A percentile compares a stretch with the other conserved stretches of the same genome.
phyloP scores from a whole-genome alignment of 2,113 vertebrate genomes.

The Lonchura striata region DNA sequence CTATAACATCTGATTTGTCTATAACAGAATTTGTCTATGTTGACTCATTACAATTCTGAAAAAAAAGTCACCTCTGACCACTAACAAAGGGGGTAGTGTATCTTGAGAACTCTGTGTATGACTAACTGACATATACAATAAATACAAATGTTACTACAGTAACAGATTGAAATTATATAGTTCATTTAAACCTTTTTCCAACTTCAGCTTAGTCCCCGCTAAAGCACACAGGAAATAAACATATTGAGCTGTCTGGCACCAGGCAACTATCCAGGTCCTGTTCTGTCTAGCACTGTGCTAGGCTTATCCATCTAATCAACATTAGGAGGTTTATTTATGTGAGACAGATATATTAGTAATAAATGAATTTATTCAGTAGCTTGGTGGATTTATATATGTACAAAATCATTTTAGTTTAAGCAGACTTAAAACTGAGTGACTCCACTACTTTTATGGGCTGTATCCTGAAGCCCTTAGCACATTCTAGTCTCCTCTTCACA shows the following conservation, averaged over 20 bases:
- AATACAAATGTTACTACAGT: conserved; percentile 63
- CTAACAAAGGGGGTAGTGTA: conserved; percentile 67
- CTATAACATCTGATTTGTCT: neutral
- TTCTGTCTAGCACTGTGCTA: conserved; percentile 47
- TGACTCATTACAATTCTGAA: neutral
- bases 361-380: conserved; percentile 71
- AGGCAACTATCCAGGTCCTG: conserved; percentile 43
- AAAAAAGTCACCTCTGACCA: neutral
- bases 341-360: conserved; percentile 58
- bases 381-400: conserved; percentile 15
- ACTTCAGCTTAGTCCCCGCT: neutral
- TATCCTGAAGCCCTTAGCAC: neutral
- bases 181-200: conserved; percentile 72
- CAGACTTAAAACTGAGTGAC: neutral
- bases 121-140: conserved; percentile 77
- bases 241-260: conserved; percentile 72
- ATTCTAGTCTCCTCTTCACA: neutral
- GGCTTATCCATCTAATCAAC: conserved; percentile 67
- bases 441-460: neutral
- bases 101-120: conserved; percentile 60
- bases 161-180: conserved; percentile 72
- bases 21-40: neutral
- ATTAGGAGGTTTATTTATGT: conserved; percentile 60
- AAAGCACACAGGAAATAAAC: conserved; percentile 75
- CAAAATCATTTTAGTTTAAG: conserved; percentile 29